Percentiles rank a stretch among this genome's conserved stretches.
Conservation (phyloP, 2,888 invertebrate species). For the Cremastinae sp. region DNA sequence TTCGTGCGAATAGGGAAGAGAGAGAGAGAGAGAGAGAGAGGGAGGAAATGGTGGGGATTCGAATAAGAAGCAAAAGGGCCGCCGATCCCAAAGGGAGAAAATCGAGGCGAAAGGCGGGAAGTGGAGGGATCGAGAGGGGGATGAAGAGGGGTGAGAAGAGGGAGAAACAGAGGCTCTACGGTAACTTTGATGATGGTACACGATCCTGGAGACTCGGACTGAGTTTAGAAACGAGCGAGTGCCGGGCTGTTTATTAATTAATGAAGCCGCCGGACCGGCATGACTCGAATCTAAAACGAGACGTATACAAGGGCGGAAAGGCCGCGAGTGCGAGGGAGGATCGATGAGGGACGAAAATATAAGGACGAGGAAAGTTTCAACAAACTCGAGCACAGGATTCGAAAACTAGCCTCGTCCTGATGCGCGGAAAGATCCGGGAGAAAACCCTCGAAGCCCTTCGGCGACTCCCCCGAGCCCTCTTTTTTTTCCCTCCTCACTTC, state of each 20-base stretch:
- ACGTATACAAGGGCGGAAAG: constrained; percentile 17
- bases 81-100: no score
- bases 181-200: constrained; percentile 41
- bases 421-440: constrained; percentile 13
- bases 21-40: constrained; percentile 6
- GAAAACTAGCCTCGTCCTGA: constrained; percentile 5
- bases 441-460: constrained; percentile 32
- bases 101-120: no score
- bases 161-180: constrained; percentile 23
- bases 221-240: constrained; percentile 50
- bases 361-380: constrained; percentile 41
- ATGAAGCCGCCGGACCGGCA: constrained; percentile 63
- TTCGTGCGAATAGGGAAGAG: constrained; percentile 40
- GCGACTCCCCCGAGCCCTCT: constrained; percentile 51
- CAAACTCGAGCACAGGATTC: constrained; percentile 39
- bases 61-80: neutral
- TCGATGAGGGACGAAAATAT: constrained; percentile 14
- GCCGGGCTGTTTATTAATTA: constrained; percentile 65
- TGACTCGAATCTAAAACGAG: constrained; percentile 60
- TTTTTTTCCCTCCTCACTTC: constrained; percentile 35
- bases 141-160: no score
- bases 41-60: constrained; percentile 4
- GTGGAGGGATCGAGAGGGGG: neutral
- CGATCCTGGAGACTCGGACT: constrained; percentile 43
- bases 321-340: constrained; percentile 27